Base-by-base conservation (phyloP, 35 echinoderm and acorn worm species). In the Amphiura filiformis region DNA sequence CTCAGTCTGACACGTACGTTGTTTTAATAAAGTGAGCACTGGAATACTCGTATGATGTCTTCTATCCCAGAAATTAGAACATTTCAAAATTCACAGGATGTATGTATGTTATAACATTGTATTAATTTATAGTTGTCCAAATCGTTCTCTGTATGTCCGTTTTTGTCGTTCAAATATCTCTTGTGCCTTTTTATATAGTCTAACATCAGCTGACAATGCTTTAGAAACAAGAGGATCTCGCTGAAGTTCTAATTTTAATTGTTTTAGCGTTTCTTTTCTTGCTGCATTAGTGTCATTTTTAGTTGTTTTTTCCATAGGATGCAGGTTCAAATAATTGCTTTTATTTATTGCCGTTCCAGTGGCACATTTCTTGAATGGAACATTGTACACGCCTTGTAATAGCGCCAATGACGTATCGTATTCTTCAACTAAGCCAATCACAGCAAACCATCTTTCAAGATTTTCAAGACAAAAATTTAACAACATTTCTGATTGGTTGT, bases 81-180 rank as follows among this genome's bases (percentile, higher is more conserved):
- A n/a, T n/a, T n/a, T n/a, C n/a, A n/a, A n/a, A n/a, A n/a, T n/a
- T n/a, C n/a, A n/a, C n/a, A n/a, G n/a, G n/a, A n/a, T n/a, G n/a
- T n/a, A n/a, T n/a, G n/a, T n/a, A n/a, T n/a, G n/a, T n/a, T n/a
- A n/a, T n/a, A n/a, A n/a, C n/a, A n/a, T n/a, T n/a, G n/a, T n/a
- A n/a, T n/a, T n/a, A n/a, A n/a, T n/a, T n/a, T n/a, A n/a, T n/a
- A n/a, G n/a, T n/a, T n/a, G n/a, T n/a, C n/a, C n/a, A n/a, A 70
- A 30, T n/a, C 61, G 15, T 15, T 18, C 26, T 18, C 28, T n/a
- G 26, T 70, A 83, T 33, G 61, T 81, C 33, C 38, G 37, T 89
- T 81, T 89, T 82, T 89, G 78, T 76, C 70, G 75, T 13, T 82
- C 20, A 83, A 91, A 91, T 33, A 91, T 91, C 47, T 86, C 83